Percentiles rank a stretch among this genome's conserved stretches.
These are phyloP conservation scores for Zaprionus obscuricornis DNA, from an alignment of 2,888 invertebrate genomes.

Conservation along the genomic window DNA sequence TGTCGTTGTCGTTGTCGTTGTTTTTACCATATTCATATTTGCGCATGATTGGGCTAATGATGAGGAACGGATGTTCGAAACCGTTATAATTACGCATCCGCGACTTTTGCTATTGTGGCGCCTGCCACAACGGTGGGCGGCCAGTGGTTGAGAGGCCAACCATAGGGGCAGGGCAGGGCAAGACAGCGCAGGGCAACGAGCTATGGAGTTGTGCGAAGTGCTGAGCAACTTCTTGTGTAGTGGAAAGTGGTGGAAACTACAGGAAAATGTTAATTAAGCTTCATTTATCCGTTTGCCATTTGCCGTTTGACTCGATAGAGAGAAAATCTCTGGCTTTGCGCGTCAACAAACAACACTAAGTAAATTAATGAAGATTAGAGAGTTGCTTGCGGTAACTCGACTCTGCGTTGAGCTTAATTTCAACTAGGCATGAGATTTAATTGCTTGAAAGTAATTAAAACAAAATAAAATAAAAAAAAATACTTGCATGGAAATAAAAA, in stretches of 20 bases:
- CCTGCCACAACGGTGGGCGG: slow-evolving; percentile 20
- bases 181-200: no score
- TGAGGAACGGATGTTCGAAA: slow-evolving; percentile 60
- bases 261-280: slow-evolving; percentile 69
- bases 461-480: no score
- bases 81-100: slow-evolving; percentile 65
- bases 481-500: no score
- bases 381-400: slow-evolving; percentile 4
- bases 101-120: slow-evolving; percentile 34
- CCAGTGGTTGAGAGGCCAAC: neutral
- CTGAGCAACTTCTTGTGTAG: no score
- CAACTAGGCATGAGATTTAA: no score
- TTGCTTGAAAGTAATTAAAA: no score
- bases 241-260: slow-evolving; percentile 35
- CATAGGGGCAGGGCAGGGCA: neutral
- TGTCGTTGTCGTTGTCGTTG: slow-evolving; percentile 22
- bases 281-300: slow-evolving; percentile 61
- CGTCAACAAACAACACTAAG: slow-evolving; percentile 16
- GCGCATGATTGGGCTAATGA: slow-evolving; percentile 40
- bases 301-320: slow-evolving; percentile 9
- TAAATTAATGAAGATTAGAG: slow-evolving; percentile 37
- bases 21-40: slow-evolving; percentile 55
- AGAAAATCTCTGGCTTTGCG: slow-evolving; percentile 30
- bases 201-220: neutral
- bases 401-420: neutral